Evolutionary conservation across 1,140 invertebrate genomes (phyloP), one percentile per base, ranked within the genome.

Genomic region (Drosophila takahashii): DNA sequence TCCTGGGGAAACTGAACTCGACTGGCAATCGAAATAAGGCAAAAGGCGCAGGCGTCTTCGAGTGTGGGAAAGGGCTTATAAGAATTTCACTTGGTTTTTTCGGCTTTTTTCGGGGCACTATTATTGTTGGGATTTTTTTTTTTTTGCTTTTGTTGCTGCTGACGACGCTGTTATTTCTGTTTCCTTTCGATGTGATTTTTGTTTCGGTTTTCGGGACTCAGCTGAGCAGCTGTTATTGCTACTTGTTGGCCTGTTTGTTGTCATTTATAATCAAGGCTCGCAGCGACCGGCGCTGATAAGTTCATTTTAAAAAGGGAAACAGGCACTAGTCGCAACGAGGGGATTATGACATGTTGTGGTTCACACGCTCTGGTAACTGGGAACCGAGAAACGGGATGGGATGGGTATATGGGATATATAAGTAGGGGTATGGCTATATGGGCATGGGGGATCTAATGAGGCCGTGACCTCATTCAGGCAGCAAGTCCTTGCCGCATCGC

Each of bases 41-140:
- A 61, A 61, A 42, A 69, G 66, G 84, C 84, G 83, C 83, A 83
- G 83, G 79, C 84, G 83, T 74, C 70, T 74, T 50, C 72, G 71
- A 89, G 84, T 89, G 84, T 89, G 84, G 84, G 84, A 89, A 89
- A 89, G 84, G 84, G 84, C 84, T 89, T 89, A 89, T 89, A 89
- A 89, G 84, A 89, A 89, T 89, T 89, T 89, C 84, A 89, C 84
- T 90, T 80, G 85, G 85, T 37, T 84, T 86, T 86, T 79, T 81
- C 74, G 79, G 78, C 51, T 76, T 79, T 81, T 67, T 84, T 76
- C 47, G 47, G 77, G 81, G 61, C 47, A 70, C 60, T 86, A 60
- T 74, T 77, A 64, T 84, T 60, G 62, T 59, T 79, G 22, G 22
- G 22, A n/a, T n/a, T n/a, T 22, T 22, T 22, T 22, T 22, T 22